phyloP scores from a whole-genome alignment of 2,888 invertebrate genomes.

The Nephrotoma guestfalica region DNA sequence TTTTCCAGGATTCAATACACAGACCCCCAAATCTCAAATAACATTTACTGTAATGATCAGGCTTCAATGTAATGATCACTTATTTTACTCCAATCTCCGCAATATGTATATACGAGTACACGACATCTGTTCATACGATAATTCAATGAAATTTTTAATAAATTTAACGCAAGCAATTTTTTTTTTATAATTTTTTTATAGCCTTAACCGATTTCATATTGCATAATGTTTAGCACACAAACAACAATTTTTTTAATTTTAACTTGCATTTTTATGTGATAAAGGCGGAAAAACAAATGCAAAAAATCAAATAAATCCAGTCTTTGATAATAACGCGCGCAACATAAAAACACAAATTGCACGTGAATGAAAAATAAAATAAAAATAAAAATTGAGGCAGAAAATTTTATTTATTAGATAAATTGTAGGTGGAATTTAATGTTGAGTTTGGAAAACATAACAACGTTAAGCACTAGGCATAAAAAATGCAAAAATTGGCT shows the following conservation, averaged over 20 bases:
- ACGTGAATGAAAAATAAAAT: background rate
- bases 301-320: background rate
- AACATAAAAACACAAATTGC: background rate
- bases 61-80: no score
- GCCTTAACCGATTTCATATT: background rate
- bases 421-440: background rate
- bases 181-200: background rate
- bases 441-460: background rate
- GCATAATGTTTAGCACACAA: background rate
- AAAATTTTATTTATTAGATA: background rate
- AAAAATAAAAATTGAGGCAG: background rate
- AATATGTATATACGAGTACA: no score
- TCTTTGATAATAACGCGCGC: background rate
- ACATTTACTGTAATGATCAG: no score
- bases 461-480: background rate
- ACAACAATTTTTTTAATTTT: background rate
- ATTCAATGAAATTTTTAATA: no score
- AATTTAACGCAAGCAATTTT: no score
- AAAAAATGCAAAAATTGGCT: background rate
- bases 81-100: no score
- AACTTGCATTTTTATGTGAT: background rate
- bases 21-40: no score
- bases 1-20: no score
- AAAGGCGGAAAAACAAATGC: background rate
- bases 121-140: no score